These are phyloP conservation scores for Drosophila virilis DNA, from an alignment of 1,140 invertebrate genomes.

Conservation along the genomic window DNA sequence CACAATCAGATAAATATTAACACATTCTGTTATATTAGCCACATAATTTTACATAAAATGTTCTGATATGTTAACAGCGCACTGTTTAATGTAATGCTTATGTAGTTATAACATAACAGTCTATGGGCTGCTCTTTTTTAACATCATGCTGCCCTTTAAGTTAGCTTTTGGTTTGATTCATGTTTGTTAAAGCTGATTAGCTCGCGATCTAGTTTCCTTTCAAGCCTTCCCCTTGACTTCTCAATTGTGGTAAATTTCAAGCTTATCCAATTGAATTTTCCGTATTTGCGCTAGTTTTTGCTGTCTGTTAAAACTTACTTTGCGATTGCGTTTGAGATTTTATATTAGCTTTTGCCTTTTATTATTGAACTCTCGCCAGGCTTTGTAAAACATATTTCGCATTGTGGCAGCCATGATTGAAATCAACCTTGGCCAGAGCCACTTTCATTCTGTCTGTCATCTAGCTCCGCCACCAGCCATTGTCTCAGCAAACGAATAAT, in stretches of 20 bases:
- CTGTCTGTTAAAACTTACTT: neutral
- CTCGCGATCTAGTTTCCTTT: too few relatives aligned
- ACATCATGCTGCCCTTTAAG: too few relatives aligned
- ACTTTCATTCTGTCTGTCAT: neutral
- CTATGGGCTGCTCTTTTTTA: too few relatives aligned
- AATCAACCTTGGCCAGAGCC: constrained; percentile 22
- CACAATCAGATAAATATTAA: too few relatives aligned
- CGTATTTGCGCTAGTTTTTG: neutral
- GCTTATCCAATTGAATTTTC: neutral
- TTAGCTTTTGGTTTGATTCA: too few relatives aligned
- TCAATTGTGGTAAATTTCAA: neutral
- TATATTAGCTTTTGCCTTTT: constrained; percentile 19
- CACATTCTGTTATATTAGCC: too few relatives aligned
- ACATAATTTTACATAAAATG: too few relatives aligned
- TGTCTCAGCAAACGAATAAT: neutral
- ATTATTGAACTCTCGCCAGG: constrained; percentile 11
- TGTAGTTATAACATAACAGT: too few relatives aligned
- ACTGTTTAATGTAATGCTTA: too few relatives aligned
- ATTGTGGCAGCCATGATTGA: constrained; percentile 39
- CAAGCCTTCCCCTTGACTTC: neutral
- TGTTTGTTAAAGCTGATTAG: neutral
- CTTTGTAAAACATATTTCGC: constrained; percentile 18
- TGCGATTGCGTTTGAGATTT: constrained; percentile 22
- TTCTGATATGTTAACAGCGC: too few relatives aligned
- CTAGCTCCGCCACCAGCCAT: neutral